Percentiles rank a stretch among this genome's conserved stretches.
These are phyloP conservation scores for Sebastes cheni DNA, from an alignment of 2,797 vertebrate genomes.

Conservation along the genomic window DNA sequence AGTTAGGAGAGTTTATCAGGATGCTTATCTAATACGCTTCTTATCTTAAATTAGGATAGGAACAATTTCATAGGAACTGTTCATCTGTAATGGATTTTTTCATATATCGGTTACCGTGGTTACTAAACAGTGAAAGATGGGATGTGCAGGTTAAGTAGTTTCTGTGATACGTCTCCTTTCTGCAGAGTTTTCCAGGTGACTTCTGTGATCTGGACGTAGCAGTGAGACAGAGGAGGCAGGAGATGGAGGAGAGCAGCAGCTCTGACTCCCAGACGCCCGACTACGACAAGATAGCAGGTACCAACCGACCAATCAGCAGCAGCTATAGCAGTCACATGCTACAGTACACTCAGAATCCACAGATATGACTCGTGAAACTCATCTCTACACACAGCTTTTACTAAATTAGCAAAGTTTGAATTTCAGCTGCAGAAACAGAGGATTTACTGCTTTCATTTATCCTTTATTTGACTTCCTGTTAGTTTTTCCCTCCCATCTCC, in stretches of 20 bases:
- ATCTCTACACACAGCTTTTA: background rate
- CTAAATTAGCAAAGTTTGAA: too few species aligned
- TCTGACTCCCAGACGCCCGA: conserved; percentile 91
- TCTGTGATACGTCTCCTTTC: too few species aligned
- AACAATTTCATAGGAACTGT: too few species aligned
- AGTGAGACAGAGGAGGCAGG: conserved; percentile 78
- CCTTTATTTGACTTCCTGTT: background rate
- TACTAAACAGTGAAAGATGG: too few species aligned
- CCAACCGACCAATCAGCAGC: background rate
- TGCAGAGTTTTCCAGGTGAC: conserved; percentile 86
- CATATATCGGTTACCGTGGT: too few species aligned
- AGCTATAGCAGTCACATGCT: background rate
- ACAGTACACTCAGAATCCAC: background rate
- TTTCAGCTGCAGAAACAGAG: background rate
- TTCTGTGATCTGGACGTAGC: conserved; percentile 87
- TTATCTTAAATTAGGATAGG: too few species aligned
- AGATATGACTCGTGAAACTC: background rate
- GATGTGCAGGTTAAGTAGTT: too few species aligned
- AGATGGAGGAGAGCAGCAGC: conserved; percentile 90
- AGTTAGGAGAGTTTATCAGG: too few species aligned
- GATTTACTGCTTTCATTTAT: too few species aligned
- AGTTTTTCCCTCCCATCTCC: background rate
- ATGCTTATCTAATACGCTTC: too few species aligned
- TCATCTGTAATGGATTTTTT: too few species aligned
- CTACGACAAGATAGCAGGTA: conserved; percentile 88